These are phyloP conservation scores for Otis tarda DNA, from an alignment of 2,113 vertebrate genomes.

Conservation along the genomic window DNA sequence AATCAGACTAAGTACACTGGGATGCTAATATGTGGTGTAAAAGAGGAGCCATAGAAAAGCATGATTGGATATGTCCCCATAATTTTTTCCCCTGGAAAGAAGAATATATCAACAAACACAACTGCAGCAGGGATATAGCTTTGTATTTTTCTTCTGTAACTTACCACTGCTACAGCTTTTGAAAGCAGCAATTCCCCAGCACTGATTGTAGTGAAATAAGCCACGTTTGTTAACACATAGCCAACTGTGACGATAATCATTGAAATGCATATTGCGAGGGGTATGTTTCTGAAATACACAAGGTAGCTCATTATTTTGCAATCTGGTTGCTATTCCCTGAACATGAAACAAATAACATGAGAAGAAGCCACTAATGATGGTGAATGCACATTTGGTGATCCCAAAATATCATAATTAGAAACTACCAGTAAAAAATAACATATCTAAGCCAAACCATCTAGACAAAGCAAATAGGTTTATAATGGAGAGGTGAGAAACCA, in stretches of 20 bases:
- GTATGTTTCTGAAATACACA: slow-evolving; percentile 87
- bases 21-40: neutral
- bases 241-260: slow-evolving; percentile 91
- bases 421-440: neutral
- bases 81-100: neutral
- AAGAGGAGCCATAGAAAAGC: neutral
- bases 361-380: slow-evolving; percentile 17
- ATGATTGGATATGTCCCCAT: neutral
- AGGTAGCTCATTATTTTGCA: slow-evolving; percentile 51
- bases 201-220: slow-evolving; percentile 92
- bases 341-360: slow-evolving; percentile 33
- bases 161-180: slow-evolving; percentile 92
- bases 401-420: neutral
- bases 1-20: neutral
- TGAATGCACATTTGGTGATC: neutral
- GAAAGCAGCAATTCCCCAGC: slow-evolving; percentile 88
- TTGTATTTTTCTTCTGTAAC: slow-evolving; percentile 51
- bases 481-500: neutral
- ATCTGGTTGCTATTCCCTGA: slow-evolving; percentile 19
- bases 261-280: slow-evolving; percentile 94
- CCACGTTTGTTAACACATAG: slow-evolving; percentile 93
- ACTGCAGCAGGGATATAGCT: slow-evolving; percentile 24
- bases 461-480: neutral
- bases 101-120: neutral
- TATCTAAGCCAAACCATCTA: neutral